Base-by-base conservation (phyloP, 2,797 vertebrate genomes). In the Gallirallus australis region DNA sequence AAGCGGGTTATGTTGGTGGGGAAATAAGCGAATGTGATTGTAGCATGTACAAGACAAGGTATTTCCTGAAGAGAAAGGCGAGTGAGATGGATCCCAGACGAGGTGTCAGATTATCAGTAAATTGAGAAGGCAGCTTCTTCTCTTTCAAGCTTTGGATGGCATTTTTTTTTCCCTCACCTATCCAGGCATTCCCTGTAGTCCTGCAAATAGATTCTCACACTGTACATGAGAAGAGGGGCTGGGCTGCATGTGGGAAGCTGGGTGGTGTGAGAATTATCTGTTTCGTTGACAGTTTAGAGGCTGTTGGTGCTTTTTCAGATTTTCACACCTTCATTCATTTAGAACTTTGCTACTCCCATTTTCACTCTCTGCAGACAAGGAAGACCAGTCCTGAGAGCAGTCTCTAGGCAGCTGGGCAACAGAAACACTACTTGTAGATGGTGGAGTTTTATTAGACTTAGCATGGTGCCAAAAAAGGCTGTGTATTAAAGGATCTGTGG, bases 81-180 rank as follows among this genome's bases (percentile, higher is more conserved):
- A 90, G 53, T 37, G 64, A 90, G 86, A 92, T 47, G 83, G 78
- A 82, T 70, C 24, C 56, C 89, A 92, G 95, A 40, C 0, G 0
- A 28, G 64, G 68, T 92, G 93, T 94, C 91, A 94, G 91, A 71
- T 96, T 94, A 95, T 92, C 87, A 90, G 94, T 90, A 94, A 93
- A 84, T 21, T 75, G 70, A 89, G 85, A 75, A 82, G 42, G 30
- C 56, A 70, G 30, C 45, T 68, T 85, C 83, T 87, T 85, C 61
- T 27, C 68, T 96, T 80, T 95, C 80, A 82, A 52, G 45, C 31
- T 80, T 71, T 64, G 69, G n/a, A 35, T 4, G 81, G 47, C 79
- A 18, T 48, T 88, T 86, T 95, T 86, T 95, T 96, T 85, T 82
- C 82, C 77, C 61, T 86, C 82, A 89, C 87, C 60, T 86, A 42